Percentiles rank a stretch among this genome's conserved stretches.
phyloP scores from a whole-genome alignment of 2,113 vertebrate species.

The Podiceps cristatus region DNA sequence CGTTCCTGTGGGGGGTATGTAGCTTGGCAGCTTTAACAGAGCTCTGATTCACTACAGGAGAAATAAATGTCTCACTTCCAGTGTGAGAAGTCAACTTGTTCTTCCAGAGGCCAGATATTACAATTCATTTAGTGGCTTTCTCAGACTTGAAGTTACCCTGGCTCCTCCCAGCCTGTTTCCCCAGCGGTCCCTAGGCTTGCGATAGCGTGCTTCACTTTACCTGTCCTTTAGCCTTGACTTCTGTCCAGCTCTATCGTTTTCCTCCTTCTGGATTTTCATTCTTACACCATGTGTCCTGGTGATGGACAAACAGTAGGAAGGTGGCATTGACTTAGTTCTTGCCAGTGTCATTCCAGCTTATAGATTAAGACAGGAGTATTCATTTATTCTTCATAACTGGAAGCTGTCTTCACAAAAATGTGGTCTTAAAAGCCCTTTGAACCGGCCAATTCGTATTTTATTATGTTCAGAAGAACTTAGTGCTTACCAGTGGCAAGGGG shows the following conservation, averaged over 20 bases:
- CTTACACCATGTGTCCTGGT: neutral
- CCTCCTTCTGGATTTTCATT: neutral
- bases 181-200: accelerated
- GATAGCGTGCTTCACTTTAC: accelerated
- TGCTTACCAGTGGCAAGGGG: neutral
- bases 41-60: neutral
- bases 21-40: neutral
- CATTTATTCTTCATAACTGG: neutral
- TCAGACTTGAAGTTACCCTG: neutral
- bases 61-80: neutral
- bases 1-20: neutral
- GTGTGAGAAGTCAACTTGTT: neutral
- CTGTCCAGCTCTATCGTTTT: neutral
- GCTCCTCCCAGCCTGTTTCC: accelerated
- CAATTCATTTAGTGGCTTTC: neutral
- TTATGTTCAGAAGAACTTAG: neutral
- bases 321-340: neutral
- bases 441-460: neutral
- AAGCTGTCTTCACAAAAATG: neutral
- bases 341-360: neutral
- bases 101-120: neutral
- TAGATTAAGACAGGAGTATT: neutral
- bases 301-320: neutral
- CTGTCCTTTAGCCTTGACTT: neutral
- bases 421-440: neutral